A percentile compares a stretch with the other conserved stretches of the same genome.
phyloP scores from a whole-genome alignment of 2,113 vertebrate species.

The Cyphomyrus discorhynchus region DNA sequence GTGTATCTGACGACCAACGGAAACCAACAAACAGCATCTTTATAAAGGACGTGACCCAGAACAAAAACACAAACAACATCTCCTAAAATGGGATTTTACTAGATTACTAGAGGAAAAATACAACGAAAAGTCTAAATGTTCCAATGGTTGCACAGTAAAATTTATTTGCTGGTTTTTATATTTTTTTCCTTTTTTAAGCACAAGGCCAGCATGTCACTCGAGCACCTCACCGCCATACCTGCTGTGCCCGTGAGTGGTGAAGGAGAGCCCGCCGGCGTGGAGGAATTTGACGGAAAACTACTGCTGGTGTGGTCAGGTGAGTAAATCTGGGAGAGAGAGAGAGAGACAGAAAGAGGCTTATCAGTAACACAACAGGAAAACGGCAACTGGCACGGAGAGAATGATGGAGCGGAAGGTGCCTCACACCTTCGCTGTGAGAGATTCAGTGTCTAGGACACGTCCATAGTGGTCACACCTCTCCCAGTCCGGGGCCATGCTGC shows the following conservation, averaged over 20 bases:
- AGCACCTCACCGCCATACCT: slow-evolving; percentile 39
- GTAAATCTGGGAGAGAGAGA: slow-evolving; percentile 79
- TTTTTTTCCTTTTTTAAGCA: not conserved
- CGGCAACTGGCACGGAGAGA: not conserved
- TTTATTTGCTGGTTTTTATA: not conserved
- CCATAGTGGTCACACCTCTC: not conserved
- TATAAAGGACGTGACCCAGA: not conserved
- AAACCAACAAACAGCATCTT: not conserved
- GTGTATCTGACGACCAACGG: not conserved
- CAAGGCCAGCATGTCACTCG: not conserved
- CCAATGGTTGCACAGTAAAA: not conserved
- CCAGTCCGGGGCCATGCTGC: not conserved
- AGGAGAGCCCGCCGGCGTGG: slow-evolving; percentile 92
- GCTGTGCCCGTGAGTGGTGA: slow-evolving; percentile 84
- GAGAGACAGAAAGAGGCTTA: slow-evolving; percentile 44
- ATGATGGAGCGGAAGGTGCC: not conserved
- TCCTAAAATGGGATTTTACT: not conserved
- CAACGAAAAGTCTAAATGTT: not conserved
- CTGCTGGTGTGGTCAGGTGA: slow-evolving; percentile 98
- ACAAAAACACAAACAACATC: not conserved
- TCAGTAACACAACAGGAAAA: slow-evolving; percentile 26
- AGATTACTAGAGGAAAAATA: not conserved
- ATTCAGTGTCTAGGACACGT: not conserved
- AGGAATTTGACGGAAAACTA: slow-evolving; percentile 96
- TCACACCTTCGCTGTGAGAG: not conserved